Evolutionary conservation across 2,888 invertebrate genomes (phyloP), one percentile per base, ranked within the genome.

Genomic region (Rosalia funebris): DNA sequence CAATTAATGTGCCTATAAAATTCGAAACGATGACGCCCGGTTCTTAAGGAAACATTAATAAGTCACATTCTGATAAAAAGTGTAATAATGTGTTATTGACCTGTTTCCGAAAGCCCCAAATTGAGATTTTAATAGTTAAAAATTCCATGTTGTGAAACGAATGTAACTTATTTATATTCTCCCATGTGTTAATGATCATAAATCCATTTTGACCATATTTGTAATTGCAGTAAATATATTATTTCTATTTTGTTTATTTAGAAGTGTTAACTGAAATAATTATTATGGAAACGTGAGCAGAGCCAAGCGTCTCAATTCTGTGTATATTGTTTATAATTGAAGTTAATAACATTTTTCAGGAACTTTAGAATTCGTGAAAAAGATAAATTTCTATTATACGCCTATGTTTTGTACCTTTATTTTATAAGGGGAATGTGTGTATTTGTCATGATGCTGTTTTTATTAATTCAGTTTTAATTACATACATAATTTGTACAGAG

Each of bases 201-300:
- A 44, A 20, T 14, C 44, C 44, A 25, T 25, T 25, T 44, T 44
- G 19, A 14, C 44, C 25, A 44, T 12, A 44, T 44, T 25, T 20
- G 44, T 44, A 44, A 1, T 19, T 19, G 25, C n/a, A 12, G 20
- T 25, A 44, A 44, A 25, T 1, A 34, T 34, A 25, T 25, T 25
- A 5, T 34, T 34, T n/a, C 10, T 11, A 34, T 11, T 34, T 34
- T 3, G 34, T 34, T 7, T 34, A n/a, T 34, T n/a, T n/a, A n/a
- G 34, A 3, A 11, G 10, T n/a, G 34, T 34, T 10, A 34, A 34
- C 10, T 34, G 2, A 34, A 34, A 11, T 10, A 34, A 34, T 34
- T 34, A 34, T 34, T 34, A 10, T 34, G 3, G 34, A 34, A 34
- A 34, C 34, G 34, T 34, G 34, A 34, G 34, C 34, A 34, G 11